A percentile compares a stretch with the other conserved stretches of the same genome.
Conservation (phyloP, 2,113 vertebrate genomes). For the Manacus vitellinus region DNA sequence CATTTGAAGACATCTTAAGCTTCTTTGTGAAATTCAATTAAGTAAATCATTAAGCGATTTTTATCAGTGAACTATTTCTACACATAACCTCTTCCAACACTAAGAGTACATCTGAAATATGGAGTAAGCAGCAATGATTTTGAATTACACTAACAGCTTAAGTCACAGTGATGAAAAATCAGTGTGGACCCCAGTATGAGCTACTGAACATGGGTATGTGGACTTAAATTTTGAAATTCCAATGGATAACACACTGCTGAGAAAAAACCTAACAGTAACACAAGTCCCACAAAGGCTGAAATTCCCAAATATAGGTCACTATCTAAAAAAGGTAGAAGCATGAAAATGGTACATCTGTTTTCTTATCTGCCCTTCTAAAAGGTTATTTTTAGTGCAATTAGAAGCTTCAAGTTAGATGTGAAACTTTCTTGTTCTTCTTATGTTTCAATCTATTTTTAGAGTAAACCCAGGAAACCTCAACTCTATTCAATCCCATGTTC, state of each 20-base stretch:
- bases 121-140: not conserved
- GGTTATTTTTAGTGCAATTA: not conserved
- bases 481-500: not conserved
- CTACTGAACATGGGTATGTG: rapidly evolving
- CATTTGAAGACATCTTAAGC: not conserved
- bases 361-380: not conserved
- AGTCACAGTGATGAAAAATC: not conserved
- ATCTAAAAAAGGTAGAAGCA: not conserved
- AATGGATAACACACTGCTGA: not conserved
- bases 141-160: not conserved
- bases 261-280: not conserved
- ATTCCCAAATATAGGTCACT: not conserved
- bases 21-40: not conserved
- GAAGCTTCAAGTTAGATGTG: not conserved
- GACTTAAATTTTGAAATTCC: not conserved
- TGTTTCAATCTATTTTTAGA: not conserved
- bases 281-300: not conserved
- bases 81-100: not conserved
- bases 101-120: not conserved
- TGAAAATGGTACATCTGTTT: not conserved
- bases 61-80: not conserved
- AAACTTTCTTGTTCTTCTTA: not conserved
- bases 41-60: not conserved
- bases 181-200: rapidly evolving
- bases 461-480: not conserved